Base-by-base conservation (phyloP, 2,113 vertebrate genomes). In the Xiphophorus hellerii region DNA sequence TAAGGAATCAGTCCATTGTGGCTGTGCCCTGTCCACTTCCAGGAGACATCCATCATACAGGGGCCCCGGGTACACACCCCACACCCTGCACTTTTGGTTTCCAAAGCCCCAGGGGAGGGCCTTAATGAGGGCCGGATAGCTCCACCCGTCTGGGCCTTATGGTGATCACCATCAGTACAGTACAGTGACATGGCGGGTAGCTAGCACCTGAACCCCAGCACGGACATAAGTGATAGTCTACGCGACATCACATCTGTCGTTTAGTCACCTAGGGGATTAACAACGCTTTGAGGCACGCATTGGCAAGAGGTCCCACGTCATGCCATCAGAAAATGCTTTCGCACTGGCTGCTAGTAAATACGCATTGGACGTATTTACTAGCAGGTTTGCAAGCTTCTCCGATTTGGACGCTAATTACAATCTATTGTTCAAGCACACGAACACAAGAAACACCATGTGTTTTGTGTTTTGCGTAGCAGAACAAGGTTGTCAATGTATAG, bases 21-120 rank as follows among this genome's bases (percentile, higher is more conserved):
- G 83, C 80, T 74, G 80, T 91, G 93, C 93, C 89, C 90, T 90
- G 91, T 93, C 92, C 92, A 93, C 89, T 94, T 95, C 90, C 91
- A 90, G 88, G 86, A 93, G 87, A 93, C 93, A 95, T 95, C 93
- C 90, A 94, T 95, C 94, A 95, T 87, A 72, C 63, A 84, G 84
- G 81, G 84, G 77, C 86, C 84, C 74, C 74, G 10, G 33, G 69
- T 82, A 63, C 72, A 61, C 75, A 62, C 69, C 64, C 39, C 70
- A 74, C 69, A 61, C 66, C 42, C 66, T 74, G 66, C 69, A 22
- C 84, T 64, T 82, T 44, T 42, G 35, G 61, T 62, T 70, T 37
- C 29, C 42, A 61, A 37, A 76, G 35, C 80, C 93, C 87, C 91
- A 80, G 66, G 89, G 83, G 93, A 93, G 84, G 66, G 28, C 33